Conservation (phyloP, 2,113 vertebrate genomes). For the Crotophaga sulcirostris region DNA sequence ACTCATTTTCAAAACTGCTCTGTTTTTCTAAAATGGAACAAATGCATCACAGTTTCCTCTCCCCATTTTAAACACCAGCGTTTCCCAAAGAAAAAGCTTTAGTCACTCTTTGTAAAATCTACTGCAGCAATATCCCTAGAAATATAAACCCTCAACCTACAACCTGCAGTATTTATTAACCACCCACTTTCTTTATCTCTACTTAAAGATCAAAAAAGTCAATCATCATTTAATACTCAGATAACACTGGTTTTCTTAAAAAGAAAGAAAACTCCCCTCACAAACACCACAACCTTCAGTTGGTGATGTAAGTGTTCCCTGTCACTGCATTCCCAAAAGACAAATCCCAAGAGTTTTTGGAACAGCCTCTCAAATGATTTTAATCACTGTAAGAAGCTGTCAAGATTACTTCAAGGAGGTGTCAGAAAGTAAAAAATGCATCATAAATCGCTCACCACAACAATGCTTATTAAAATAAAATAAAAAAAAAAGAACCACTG, state of each 20-base stretch:
- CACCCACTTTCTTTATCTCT: neutral
- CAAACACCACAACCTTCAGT: neutral
- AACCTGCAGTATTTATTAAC: constrained; percentile 32
- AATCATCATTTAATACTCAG: neutral
- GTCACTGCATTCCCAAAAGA: neutral
- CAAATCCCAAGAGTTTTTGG: neutral
- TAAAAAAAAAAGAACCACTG: neutral
- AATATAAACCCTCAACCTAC: constrained; percentile 37
- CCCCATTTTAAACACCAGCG: constrained; percentile 31
- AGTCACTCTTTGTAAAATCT: constrained; percentile 43
- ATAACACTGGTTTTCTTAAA: neutral
- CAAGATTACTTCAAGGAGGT: neutral
- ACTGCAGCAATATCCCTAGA: constrained; percentile 39
- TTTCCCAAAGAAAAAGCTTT: constrained; percentile 61
- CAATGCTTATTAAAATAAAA: neutral
- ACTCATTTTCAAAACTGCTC: constrained; percentile 55
- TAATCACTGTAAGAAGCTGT: neutral
- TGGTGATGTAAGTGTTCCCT: neutral
- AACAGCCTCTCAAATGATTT: neutral
- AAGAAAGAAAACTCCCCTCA: neutral
- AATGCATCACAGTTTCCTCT: constrained; percentile 46
- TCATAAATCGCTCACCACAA: neutral
- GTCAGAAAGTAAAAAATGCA: neutral
- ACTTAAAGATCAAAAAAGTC: neutral
- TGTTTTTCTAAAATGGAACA: constrained; percentile 64